Percentiles rank a stretch among this genome's conserved stretches.
phyloP scores from a whole-genome alignment of 2,113 vertebrate species.

The Dromas ardeola region DNA sequence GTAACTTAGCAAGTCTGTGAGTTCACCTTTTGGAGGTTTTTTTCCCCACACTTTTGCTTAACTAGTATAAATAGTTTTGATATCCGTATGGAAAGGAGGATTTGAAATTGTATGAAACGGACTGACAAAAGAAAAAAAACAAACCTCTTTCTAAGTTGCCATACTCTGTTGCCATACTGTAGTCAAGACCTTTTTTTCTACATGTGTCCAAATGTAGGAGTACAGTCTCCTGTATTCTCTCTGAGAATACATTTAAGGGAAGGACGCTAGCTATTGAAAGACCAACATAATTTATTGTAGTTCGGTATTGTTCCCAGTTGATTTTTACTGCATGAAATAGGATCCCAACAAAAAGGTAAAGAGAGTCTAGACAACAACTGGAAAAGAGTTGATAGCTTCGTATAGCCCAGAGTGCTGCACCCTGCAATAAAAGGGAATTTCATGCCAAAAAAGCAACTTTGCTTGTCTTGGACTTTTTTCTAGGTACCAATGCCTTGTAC shows the following conservation, averaged over 20 bases:
- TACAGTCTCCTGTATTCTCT: neutral
- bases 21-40: neutral
- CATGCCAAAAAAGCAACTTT: neutral
- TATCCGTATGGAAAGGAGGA: neutral
- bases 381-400: neutral
- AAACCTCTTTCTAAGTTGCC: neutral
- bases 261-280: neutral
- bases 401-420: neutral
- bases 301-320: neutral
- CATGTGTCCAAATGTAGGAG: neutral
- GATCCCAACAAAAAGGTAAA: neutral
- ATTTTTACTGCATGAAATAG: neutral
- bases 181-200: neutral
- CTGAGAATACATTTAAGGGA: neutral
- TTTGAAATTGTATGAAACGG: neutral
- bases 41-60: neutral
- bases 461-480: neutral
- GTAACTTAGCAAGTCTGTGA: neutral
- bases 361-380: neutral
- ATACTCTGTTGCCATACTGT: neutral
- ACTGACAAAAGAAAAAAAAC: neutral
- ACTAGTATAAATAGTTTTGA: neutral
- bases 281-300: neutral
- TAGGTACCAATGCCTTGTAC: neutral
- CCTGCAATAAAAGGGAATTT: neutral